phyloP scores from a whole-genome alignment of 1,140 invertebrate genomes.

The Drosophila watanabei region DNA sequence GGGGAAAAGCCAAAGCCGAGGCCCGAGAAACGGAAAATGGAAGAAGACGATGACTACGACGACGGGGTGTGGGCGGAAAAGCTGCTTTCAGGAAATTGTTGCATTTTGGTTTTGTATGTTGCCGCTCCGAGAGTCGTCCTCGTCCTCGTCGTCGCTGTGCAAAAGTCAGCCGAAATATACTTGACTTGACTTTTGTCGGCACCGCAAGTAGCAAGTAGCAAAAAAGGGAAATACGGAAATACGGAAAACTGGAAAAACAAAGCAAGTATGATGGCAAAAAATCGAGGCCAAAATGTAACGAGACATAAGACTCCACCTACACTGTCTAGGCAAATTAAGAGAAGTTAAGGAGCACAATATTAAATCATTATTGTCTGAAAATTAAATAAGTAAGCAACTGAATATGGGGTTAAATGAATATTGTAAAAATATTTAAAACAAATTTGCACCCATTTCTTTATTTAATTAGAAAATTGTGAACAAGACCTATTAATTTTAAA shows the following conservation, averaged over 20 bases:
- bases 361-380: background rate
- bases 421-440: too few relatives aligned
- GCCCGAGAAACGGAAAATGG: conserved; percentile 5
- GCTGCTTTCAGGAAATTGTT: conserved; percentile 79
- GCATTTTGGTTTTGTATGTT: conserved; percentile 69
- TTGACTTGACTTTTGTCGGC: conserved; percentile 81
- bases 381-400: too few relatives aligned
- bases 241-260: conserved; percentile 43
- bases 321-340: background rate
- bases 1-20: conserved; percentile 20
- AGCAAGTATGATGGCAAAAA: conserved; percentile 49
- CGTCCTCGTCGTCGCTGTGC: conserved; percentile 37
- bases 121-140: conserved; percentile 12
- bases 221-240: conserved; percentile 19
- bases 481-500: too few relatives aligned
- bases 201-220: conserved; percentile 36
- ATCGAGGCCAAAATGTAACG: conserved; percentile 80
- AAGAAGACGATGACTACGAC: background rate
- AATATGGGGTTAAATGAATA: too few relatives aligned
- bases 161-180: conserved; percentile 78
- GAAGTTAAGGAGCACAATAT: background rate
- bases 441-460: too few relatives aligned
- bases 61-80: conserved; percentile 31
- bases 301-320: conserved; percentile 54
- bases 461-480: too few relatives aligned